Evolutionary conservation across 2,888 invertebrate species (phyloP).

Genomic region (Agrotis exclamationis): DNA sequence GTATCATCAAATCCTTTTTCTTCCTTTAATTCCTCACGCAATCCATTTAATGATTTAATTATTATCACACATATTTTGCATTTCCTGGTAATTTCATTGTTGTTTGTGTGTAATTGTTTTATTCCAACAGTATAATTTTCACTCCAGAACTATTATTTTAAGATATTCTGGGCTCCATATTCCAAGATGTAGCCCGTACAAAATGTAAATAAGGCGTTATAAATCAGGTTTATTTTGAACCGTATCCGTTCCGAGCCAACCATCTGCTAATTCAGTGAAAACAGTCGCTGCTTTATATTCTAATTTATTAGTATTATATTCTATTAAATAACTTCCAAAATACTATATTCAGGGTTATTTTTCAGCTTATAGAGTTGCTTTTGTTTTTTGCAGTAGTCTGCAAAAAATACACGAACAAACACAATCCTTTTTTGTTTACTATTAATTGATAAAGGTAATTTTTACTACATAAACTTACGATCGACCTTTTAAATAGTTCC

Average conservation of each 20-base stretch:
- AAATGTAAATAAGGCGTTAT: constrained; percentile 75
- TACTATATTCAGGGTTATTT: constrained; percentile 7
- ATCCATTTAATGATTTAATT: no score
- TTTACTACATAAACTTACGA: no score
- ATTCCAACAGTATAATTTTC: constrained; percentile 8
- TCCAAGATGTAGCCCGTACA: constrained; percentile 55
- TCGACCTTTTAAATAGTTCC: no score
- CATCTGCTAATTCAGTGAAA: constrained; percentile 84
- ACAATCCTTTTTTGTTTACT: no score
- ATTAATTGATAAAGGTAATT: no score
- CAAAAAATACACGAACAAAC: no score
- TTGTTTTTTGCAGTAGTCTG: no score
- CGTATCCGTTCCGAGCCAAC: constrained; percentile 65
- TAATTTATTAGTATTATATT: constrained; percentile 54
- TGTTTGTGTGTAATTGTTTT: background rate
- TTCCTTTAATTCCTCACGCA: no score
- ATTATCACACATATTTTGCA: no score
- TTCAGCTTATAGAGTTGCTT: no score
- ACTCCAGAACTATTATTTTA: constrained; percentile 39
- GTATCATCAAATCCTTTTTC: no score
- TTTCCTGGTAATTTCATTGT: no score
- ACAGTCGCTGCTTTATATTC: constrained; percentile 67
- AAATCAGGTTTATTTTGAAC: constrained; percentile 77
- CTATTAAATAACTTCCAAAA: constrained; percentile 25
- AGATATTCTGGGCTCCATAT: constrained; percentile 45